Evolutionary conservation across 2,888 invertebrate genomes (phyloP).

Genomic region (Melikaiella ostensackeni): DNA sequence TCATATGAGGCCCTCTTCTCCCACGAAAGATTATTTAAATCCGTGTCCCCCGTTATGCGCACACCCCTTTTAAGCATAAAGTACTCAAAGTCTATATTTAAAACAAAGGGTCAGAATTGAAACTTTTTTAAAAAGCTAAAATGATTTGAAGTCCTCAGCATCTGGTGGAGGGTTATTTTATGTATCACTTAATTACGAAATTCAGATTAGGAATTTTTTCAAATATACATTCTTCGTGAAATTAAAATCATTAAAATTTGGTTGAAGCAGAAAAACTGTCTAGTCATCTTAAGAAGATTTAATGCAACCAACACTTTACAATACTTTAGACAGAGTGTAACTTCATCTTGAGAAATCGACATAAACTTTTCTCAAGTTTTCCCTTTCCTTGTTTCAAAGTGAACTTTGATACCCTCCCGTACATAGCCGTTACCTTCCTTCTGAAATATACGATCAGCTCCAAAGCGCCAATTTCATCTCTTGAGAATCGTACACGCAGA

Average conservation of each 20-base stretch:
- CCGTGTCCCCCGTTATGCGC: no score
- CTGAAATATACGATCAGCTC: slow-evolving; percentile 21
- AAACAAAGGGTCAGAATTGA: no score
- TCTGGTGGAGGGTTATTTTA: no score
- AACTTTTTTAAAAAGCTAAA: no score
- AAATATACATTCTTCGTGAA: not conserved
- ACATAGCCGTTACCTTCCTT: not conserved
- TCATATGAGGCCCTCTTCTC: no score
- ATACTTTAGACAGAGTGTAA: not conserved
- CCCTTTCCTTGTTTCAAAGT: not conserved
- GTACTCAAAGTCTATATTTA: no score
- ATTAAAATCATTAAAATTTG: not conserved
- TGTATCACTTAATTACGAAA: no score
- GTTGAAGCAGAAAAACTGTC: not conserved
- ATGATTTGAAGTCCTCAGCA: no score
- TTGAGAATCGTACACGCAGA: slow-evolving; percentile 9
- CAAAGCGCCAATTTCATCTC: slow-evolving; percentile 9
- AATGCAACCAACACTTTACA: not conserved
- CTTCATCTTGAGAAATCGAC: not conserved
- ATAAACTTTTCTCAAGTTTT: not conserved
- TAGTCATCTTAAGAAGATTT: not conserved
- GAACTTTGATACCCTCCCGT: not conserved
- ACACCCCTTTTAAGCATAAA: no score
- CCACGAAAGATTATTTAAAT: no score
- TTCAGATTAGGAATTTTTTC: no score